A percentile compares a stretch with the other conserved stretches of the same genome.
phyloP scores from a whole-genome alignment of 2,888 invertebrate species.

The Trichogramma dendrolimi region DNA sequence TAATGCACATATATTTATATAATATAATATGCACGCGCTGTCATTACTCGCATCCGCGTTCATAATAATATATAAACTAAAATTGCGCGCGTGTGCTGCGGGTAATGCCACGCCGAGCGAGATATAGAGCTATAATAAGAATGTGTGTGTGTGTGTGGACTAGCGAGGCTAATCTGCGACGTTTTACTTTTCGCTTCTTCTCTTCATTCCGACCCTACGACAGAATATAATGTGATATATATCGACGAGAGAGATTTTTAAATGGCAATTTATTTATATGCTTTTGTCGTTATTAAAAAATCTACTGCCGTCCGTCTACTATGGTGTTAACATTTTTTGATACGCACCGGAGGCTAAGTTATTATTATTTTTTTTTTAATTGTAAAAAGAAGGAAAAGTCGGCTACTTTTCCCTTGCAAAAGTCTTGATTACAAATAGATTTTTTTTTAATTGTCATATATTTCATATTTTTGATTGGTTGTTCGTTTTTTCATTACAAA shows the following conservation, averaged over 20 bases:
- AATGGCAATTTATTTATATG: background rate
- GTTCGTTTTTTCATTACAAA: slow-evolving; percentile 18
- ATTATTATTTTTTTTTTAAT: background rate
- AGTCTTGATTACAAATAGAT: slow-evolving; percentile 12
- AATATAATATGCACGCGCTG: too few relatives aligned
- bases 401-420: slow-evolving; percentile 15
- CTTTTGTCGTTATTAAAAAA: background rate
- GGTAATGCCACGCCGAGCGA: too few relatives aligned
- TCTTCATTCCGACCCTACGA: slow-evolving; percentile 14
- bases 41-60: too few relatives aligned
- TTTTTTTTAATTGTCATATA: background rate
- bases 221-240: slow-evolving; percentile 17
- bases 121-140: too few relatives aligned
- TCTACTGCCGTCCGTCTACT: slow-evolving; percentile 5
- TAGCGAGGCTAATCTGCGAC: slow-evolving; percentile 27
- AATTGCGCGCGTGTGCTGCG: too few relatives aligned
- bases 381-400: slow-evolving; percentile 15
- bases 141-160: slow-evolving; percentile 6
- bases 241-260: slow-evolving; percentile 23
- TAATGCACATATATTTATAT: too few relatives aligned
- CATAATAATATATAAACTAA: too few relatives aligned
- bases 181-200: slow-evolving; percentile 4
- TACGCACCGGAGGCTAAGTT: slow-evolving; percentile 24
- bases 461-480: background rate
- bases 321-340: slow-evolving; percentile 14